These are phyloP conservation scores for Bufo gargarizans DNA, from an alignment of 2,113 vertebrate genomes.

Conservation along the genomic window DNA sequence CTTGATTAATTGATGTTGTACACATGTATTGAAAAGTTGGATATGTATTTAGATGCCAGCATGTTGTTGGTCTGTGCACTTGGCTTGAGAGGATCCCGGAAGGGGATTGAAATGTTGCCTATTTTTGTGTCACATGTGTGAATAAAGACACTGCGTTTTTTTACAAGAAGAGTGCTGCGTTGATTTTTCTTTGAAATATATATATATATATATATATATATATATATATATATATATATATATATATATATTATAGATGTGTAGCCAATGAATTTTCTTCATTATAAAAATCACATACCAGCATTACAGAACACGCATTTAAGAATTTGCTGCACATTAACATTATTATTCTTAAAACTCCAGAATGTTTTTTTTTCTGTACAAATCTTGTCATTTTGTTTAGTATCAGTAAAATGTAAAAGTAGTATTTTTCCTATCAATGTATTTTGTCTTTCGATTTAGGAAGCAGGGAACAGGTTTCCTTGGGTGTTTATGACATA, in stretches of 20 bases:
- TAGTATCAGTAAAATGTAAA: slow-evolving; percentile 29
- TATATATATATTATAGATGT: not conserved
- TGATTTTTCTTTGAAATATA: too few species aligned
- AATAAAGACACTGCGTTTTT: too few species aligned
- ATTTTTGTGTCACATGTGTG: too few species aligned
- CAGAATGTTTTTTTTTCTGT: not conserved
- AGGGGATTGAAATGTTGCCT: too few species aligned
- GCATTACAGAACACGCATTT: not conserved
- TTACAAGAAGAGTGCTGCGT: too few species aligned
- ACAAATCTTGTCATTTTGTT: slow-evolving; percentile 9
- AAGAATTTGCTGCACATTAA: not conserved
- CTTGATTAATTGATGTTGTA: too few species aligned
- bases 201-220: too few species aligned
- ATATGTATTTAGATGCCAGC: too few species aligned
- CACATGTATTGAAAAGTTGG: too few species aligned
- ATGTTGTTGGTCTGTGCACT: too few species aligned
- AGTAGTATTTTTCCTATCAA: slow-evolving; percentile 34
- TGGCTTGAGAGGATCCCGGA: too few species aligned
- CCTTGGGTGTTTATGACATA: slow-evolving; percentile 64
- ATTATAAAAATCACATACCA: slow-evolving; percentile 17
- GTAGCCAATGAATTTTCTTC: not conserved
- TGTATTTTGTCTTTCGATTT: slow-evolving; percentile 59
- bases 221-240: too few species aligned
- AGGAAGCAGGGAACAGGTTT: slow-evolving; percentile 65
- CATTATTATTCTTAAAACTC: slow-evolving; percentile 10